Evolutionary conservation across 2,888 invertebrate genomes (phyloP).

Genomic region (Thyatira batis): DNA sequence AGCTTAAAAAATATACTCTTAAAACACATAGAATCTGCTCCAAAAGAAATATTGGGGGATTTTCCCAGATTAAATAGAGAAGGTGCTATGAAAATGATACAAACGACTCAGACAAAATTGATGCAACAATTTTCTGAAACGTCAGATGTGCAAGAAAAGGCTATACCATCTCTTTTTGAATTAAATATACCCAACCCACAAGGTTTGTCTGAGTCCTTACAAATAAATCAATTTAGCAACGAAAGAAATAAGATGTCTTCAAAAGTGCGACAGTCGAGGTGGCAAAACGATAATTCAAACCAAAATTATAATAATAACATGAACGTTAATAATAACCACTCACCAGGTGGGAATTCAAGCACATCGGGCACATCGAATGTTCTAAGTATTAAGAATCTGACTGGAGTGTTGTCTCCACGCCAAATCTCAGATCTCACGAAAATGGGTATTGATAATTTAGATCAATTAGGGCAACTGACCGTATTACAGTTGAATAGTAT

Average conservation of each 20-base stretch:
- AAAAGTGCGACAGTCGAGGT: constrained; percentile 76
- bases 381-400: constrained; percentile 82
- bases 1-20: constrained; percentile 85
- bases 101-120: constrained; percentile 70
- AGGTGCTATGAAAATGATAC: constrained; percentile 84
- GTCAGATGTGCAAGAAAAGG: constrained; percentile 57
- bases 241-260: constrained; percentile 68
- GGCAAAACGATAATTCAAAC: constrained; percentile 72
- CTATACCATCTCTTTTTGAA: constrained; percentile 75
- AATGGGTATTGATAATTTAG: constrained; percentile 84
- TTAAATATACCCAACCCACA: constrained; percentile 71
- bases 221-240: constrained; percentile 56
- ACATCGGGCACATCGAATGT: constrained; percentile 52
- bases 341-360: constrained; percentile 51
- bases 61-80: constrained; percentile 92
- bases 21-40: constrained; percentile 93
- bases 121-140: constrained; percentile 68
- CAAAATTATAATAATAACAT: constrained; percentile 50
- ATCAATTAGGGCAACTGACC: constrained; percentile 83
- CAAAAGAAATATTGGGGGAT: constrained; percentile 95
- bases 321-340: constrained; percentile 43
- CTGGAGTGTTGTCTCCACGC: constrained; percentile 79
- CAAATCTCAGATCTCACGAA: constrained; percentile 83
- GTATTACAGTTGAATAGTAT: constrained; percentile 83
- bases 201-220: constrained; percentile 41